Conservation (phyloP, 92 coral and sea anemone species). For the Hydrozoanthus gracilis region DNA sequence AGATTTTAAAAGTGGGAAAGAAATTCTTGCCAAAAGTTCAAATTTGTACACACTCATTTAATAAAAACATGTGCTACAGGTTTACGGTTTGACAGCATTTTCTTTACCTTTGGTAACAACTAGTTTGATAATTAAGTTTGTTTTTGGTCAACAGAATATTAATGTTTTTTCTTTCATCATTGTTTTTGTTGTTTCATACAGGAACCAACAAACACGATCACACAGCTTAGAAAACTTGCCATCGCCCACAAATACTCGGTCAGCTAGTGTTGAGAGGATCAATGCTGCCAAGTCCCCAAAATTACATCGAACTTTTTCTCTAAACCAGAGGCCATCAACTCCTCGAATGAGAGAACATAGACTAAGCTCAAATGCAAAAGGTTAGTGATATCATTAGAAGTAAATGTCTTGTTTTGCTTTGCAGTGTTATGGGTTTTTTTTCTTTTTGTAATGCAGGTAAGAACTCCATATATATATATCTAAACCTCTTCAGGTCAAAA, state of each 20-base stretch:
- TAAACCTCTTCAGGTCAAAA: not conserved
- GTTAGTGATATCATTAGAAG: conserved; percentile 11
- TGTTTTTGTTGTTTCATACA: not conserved
- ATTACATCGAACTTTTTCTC: conserved; percentile 81
- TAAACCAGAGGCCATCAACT: conserved; percentile 76
- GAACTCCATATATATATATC: not conserved
- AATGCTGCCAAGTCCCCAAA: conserved; percentile 70
- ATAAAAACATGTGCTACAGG: too few species aligned
- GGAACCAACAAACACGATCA: conserved; percentile 58
- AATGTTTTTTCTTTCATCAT: too few species aligned
- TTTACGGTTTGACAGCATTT: too few species aligned
- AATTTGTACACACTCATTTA: too few species aligned
- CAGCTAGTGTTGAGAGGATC: conserved; percentile 37
- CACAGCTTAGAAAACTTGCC: conserved; percentile 84
- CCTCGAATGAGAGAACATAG: conserved; percentile 84
- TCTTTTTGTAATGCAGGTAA: too few species aligned
- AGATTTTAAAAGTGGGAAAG: too few species aligned
- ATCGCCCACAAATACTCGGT: conserved; percentile 60
- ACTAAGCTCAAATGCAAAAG: conserved; percentile 76
- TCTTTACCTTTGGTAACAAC: too few species aligned
- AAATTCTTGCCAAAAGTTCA: too few species aligned
- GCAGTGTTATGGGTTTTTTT: too few species aligned
- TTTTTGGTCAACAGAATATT: too few species aligned
- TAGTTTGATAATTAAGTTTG: too few species aligned
- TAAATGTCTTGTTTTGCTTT: too few species aligned